These are phyloP conservation scores for Globia sparganii DNA, from an alignment of 2,888 invertebrate genomes.

Conservation along the genomic window DNA sequence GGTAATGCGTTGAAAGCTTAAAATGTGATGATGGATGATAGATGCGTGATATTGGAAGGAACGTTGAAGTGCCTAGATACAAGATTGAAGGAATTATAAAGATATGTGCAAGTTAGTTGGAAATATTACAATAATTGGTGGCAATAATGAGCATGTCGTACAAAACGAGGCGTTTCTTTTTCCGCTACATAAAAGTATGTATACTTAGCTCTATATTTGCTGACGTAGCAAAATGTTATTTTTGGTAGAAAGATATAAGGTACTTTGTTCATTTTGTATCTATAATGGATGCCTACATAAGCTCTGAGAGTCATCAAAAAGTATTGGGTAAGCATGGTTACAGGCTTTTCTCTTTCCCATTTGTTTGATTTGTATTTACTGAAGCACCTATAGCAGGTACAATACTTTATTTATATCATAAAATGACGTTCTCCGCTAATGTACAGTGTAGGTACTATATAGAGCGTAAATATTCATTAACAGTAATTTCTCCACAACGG, in stretches of 20 bases:
- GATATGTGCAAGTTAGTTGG: conserved; percentile 29
- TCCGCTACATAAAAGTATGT: neutral
- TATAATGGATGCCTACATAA: neutral
- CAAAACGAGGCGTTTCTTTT: conserved; percentile 11
- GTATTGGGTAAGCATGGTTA: neutral
- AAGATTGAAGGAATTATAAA: conserved; percentile 51
- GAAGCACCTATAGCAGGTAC: neutral
- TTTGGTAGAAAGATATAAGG: neutral
- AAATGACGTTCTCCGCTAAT: conserved; percentile 41
- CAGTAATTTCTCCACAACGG: conserved; percentile 72
- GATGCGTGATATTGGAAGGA: conserved; percentile 56
- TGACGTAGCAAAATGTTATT: neutral
- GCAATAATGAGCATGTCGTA: conserved; percentile 25
- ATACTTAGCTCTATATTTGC: neutral
- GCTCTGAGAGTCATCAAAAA: neutral
- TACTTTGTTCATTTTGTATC: no score
- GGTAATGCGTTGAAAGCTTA: conserved; percentile 77
- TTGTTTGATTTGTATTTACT: neutral
- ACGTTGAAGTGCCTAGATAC: conserved; percentile 34
- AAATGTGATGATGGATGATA: conserved; percentile 71
- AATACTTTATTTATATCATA: conserved; percentile 8
- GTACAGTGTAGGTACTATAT: conserved; percentile 50
- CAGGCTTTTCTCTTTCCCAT: no score
- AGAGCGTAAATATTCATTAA: conserved; percentile 75
- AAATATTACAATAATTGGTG: conserved; percentile 43